These are phyloP conservation scores for Oncorhynchus nerka DNA, from an alignment of 2,113 vertebrate species.

Conservation along the genomic window DNA sequence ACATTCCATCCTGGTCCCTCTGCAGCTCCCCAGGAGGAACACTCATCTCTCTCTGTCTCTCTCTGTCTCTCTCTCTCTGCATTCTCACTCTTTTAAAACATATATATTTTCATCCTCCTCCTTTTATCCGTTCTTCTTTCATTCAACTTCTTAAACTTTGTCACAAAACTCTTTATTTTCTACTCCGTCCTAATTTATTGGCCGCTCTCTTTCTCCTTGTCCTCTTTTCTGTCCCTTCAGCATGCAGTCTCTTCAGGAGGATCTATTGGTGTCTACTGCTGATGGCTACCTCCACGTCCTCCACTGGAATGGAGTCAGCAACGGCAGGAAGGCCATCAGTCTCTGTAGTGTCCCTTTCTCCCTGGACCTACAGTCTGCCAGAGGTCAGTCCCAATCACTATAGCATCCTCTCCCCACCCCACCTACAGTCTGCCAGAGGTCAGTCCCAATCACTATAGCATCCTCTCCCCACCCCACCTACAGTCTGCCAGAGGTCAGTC, in stretches of 20 bases:
- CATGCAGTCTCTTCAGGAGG: slow-evolving; percentile 90
- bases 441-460: too few species aligned
- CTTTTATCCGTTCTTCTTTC: background rate
- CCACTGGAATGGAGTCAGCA: slow-evolving; percentile 94
- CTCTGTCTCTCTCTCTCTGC: background rate
- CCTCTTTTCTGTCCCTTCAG: slow-evolving; percentile 55
- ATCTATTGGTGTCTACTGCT: slow-evolving; percentile 89
- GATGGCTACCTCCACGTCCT: slow-evolving; percentile 94
- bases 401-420: too few species aligned
- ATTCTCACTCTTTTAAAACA: background rate
- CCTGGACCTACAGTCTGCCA: slow-evolving; percentile 91
- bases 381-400: slow-evolving; percentile 73
- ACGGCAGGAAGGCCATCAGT: slow-evolving; percentile 91
- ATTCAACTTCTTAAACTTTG: background rate
- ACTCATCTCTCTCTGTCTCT: background rate
- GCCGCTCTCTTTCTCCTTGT: background rate
- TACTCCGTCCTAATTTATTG: background rate
- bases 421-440: too few species aligned
- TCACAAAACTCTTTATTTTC: background rate
- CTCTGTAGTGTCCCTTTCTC: slow-evolving; percentile 93
- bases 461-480: too few species aligned
- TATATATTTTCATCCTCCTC: background rate
- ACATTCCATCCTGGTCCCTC: background rate
- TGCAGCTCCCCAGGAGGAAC: background rate
- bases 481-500: too few species aligned